phyloP scores from a whole-genome alignment of 1,140 invertebrate genomes.

The Condylostylus longicornis region DNA sequence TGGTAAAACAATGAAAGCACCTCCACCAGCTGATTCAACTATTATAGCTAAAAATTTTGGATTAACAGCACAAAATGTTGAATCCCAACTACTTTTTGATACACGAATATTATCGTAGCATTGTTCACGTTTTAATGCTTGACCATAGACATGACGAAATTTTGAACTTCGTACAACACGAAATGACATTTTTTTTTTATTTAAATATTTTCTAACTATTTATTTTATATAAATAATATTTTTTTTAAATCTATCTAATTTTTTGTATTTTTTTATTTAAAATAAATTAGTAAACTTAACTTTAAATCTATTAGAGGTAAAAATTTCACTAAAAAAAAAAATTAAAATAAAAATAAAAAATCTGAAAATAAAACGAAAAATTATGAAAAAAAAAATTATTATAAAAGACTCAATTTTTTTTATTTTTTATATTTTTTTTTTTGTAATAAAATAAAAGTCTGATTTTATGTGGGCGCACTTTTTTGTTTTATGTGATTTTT shows the following conservation, averaged over 20 bases:
- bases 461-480: no score
- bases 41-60: constrained; percentile 99
- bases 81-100: constrained; percentile 97
- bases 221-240: background rate
- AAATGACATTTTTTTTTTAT: constrained; percentile 63
- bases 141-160: constrained; percentile 97
- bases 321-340: background rate
- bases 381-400: no score
- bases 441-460: no score
- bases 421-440: no score
- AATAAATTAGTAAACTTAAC: no score
- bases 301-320: background rate
- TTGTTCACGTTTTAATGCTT: constrained; percentile 88
- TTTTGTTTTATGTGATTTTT: no score
- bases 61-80: constrained; percentile 96
- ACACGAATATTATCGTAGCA: constrained; percentile 99
- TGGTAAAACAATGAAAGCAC: constrained; percentile 94
- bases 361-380: no score
- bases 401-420: no score
- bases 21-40: constrained; percentile 95
- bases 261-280: background rate
- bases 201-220: constrained; percentile 1
- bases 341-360: no score
- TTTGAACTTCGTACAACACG: constrained; percentile 91
- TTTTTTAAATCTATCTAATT: background rate